Base-by-base conservation (phyloP, 2,888 invertebrate species). In the Girardia tigrina region DNA sequence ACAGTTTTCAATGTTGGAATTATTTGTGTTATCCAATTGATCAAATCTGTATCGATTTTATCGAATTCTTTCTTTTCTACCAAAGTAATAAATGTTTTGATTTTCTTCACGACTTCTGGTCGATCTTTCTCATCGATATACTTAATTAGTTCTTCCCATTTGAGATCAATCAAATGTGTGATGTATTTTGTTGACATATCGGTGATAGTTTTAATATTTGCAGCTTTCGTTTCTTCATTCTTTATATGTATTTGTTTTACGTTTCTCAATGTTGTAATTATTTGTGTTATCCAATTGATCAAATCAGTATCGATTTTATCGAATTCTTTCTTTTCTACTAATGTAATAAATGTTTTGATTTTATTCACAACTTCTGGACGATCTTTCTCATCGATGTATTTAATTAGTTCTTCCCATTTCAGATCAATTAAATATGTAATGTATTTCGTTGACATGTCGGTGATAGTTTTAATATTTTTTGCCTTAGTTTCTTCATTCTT, bases 371-470 rank as follows among this genome's bases (percentile, higher is more conserved):
- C 56, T 56, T 56, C 56, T 2, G 56, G 56, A 20, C 56, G 4
- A n/a, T n/a, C n/a, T 56, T 56, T 56, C 4, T 56, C 56, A 56
- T 56, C 56, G 23, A 56, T 56, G n/a, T 56, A 56, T 56, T 56
- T 4, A 4, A 56, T 56, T 12, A 56, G 56, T 56, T 56, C 56
- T 56, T 56, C 56, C 56, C 56, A 56, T 56, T 56, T 56, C n/a
- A 56, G n/a, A 20, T 56, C 56, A 2, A 20, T 56, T 8, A 56
- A 2, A 12, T 20, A 20, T n/a, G 4, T 4, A 2, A 56, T 56
- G n/a, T 56, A 56, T 56, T 56, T 4, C n/a, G 4, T 56, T 16
- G 56, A 56, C 4, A 16, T 4, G 4, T 56, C 56, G 23, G 56
- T 56, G 23, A 56, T 56, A 2, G 23, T 23, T 56, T 56, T 56